Evolutionary conservation across 2,113 vertebrate genomes (phyloP).

Genomic region (Coptodon bakossiorum): DNA sequence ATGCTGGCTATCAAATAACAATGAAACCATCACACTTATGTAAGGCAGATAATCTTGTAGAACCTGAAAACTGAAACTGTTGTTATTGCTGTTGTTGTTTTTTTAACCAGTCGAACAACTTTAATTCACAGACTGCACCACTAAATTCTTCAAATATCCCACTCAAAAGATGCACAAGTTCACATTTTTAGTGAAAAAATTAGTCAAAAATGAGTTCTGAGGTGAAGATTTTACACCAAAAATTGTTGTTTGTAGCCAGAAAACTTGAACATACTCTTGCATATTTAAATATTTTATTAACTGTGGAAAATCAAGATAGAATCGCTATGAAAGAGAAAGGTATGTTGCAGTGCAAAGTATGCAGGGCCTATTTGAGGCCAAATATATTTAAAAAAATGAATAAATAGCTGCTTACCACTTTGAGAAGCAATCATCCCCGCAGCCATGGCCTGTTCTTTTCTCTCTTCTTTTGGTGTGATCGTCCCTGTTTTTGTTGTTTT

Average conservation of each 20-base stretch:
- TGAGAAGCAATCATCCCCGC: constrained; percentile 70
- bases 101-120: background rate
- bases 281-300: background rate
- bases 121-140: background rate
- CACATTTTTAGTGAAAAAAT: background rate
- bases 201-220: background rate
- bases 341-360: background rate
- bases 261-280: background rate
- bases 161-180: background rate
- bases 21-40: background rate
- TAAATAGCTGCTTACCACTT: constrained; percentile 65
- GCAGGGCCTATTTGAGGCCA: background rate
- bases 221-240: background rate
- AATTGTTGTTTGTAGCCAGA: background rate
- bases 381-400: background rate
- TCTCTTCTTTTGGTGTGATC: constrained; percentile 14
- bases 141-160: background rate
- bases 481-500: constrained; percentile 14
- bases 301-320: background rate
- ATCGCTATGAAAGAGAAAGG: background rate
- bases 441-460: constrained; percentile 60
- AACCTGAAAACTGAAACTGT: background rate
- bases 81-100: background rate
- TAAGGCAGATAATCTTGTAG: background rate
- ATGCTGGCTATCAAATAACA: background rate